Base-by-base conservation (phyloP, 2,113 vertebrate species). In the Siniperca knerii region DNA sequence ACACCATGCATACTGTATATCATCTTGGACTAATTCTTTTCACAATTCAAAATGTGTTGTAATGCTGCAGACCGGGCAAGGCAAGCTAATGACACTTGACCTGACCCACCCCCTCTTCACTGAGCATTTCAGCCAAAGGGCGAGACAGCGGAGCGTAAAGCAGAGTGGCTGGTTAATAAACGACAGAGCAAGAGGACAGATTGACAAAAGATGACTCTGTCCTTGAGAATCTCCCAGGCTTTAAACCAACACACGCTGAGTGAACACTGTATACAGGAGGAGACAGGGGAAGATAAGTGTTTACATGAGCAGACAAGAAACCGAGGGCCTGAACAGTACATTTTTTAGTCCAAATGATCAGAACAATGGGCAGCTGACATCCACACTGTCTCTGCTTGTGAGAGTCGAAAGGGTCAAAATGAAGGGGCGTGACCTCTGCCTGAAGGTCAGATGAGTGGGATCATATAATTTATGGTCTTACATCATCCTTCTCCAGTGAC, bases 401-500 rank as follows among this genome's bases (percentile, higher is more conserved):
- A 9, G 70, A 48, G 37, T 21, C 46, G 11, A 84, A 54, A 86
- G 68, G 52, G 54, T 54, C 46, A n/a, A 65, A 21, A 69, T 62
- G 46, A 65, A 71, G 50, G 75, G 61, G 57, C 11, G 37, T 70
- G 84, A 81, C 81, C 83, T 80, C 76, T 74, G 35, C 15, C 57
- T 83, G 23, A 82, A 86, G 81, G 82, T 90, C 82, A 88, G 80
- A 65, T 5, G 6, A 61, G 57, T 13, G 65, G n/a, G 57, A 37
- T 83, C 77, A 84, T 77, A 89, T 82, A 87, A 90, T 89, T 87
- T 77, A 83, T 73, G 78, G 62, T 33, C 79, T 87, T 68, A 77
- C 67, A 75, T 88, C 82, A 75, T 69, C 66, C 69, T n/a, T 29
- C 65, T 64, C n/a, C n/a, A 57, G 66, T 64, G 69, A 76, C 81